phyloP scores from a whole-genome alignment of 2,797 vertebrate species.

The Takifugu ocellatus region DNA sequence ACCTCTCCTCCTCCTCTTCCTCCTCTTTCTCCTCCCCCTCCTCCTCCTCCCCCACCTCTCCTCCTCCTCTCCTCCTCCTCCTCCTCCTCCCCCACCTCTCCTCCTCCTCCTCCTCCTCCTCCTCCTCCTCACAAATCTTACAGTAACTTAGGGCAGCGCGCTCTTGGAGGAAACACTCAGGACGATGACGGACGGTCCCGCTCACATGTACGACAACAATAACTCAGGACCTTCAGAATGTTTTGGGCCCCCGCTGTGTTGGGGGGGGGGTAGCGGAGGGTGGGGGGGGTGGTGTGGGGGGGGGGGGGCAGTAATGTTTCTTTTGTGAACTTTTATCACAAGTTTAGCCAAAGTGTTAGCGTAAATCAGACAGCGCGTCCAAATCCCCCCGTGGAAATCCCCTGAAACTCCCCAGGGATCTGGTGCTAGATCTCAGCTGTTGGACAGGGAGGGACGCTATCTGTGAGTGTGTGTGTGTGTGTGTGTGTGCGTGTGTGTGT shows the following conservation, averaged over 20 bases:
- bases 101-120: constrained; percentile 15
- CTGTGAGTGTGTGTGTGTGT: constrained; percentile 25
- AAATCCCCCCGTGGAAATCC: constrained; percentile 71
- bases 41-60: too few species aligned
- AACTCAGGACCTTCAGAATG: constrained; percentile 16
- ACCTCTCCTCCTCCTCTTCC: constrained; percentile 36
- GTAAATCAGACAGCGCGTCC: constrained; percentile 73
- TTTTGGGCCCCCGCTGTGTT: constrained; percentile 2
- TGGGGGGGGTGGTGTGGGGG: constrained; percentile 1
- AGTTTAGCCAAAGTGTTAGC: constrained; percentile 75
- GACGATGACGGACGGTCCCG: constrained; percentile 3
- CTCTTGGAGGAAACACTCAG: not conserved
- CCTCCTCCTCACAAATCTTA: not conserved
- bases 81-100: constrained; percentile 29
- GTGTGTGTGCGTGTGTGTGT: constrained; percentile 5
- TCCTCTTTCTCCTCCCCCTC: not conserved
- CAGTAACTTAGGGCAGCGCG: not conserved
- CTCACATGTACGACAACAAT: constrained; percentile 3
- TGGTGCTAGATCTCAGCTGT: constrained; percentile 70
- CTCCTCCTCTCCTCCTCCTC: constrained; percentile 13
- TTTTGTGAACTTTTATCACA: constrained; percentile 69
- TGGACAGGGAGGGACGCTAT: constrained; percentile 26
- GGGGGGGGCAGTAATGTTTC: constrained; percentile 46
- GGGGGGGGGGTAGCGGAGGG: constrained; percentile 17
- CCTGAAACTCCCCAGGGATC: constrained; percentile 70